Base-by-base conservation (phyloP, 2,888 invertebrate genomes). In the Drosophila vallismaia region DNA sequence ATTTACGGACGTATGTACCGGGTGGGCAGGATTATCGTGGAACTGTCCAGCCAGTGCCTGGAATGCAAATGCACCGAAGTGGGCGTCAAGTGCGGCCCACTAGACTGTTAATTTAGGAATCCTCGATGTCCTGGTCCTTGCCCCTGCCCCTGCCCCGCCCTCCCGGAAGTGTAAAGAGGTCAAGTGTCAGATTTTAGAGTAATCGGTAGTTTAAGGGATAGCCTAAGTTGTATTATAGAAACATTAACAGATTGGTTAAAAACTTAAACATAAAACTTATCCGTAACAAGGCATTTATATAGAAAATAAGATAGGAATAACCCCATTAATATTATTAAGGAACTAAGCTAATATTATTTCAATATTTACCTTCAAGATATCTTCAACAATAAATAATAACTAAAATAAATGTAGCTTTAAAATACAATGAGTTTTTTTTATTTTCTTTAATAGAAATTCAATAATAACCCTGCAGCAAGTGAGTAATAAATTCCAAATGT, bases 1-100 rank as follows among this genome's bases (percentile, higher is more conserved):
- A 97, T 97, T 82, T 97, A 97, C 87, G 97, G 97, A 5, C 93
- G 95, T 74, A 97, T 97, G 95, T 97, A 97, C 91, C 93, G 95
- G 26, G 95, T 97, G 8, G 96, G 96, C 3, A 93, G 95, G 84
- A 95, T 96, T 76, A 97, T 97, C 79, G 93, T 95, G 1, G 97
- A 97, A 92, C 92, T 97, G 70, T 96, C 97, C 5, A 94, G 94
- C 62, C 94, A 95, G 10, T 97, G 97, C 91, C 93, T 95, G 76
- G 95, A 96, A 91, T 97, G 97, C 91, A 95, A 95, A 92, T 97
- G 97, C 92, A 96, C 97, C 42, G 96, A 96, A 89, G 92, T 95
- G 70, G 97, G 97, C 49, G 97, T 97, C 62, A 95, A 96, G 89
- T 97, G 97, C 91, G 93, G 93, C 77, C 93, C 94, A 75, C 92